Evolutionary conservation across 1,140 invertebrate species (phyloP), one percentile per base, ranked within the genome.

Genomic region (Euglossa dilemma): DNA sequence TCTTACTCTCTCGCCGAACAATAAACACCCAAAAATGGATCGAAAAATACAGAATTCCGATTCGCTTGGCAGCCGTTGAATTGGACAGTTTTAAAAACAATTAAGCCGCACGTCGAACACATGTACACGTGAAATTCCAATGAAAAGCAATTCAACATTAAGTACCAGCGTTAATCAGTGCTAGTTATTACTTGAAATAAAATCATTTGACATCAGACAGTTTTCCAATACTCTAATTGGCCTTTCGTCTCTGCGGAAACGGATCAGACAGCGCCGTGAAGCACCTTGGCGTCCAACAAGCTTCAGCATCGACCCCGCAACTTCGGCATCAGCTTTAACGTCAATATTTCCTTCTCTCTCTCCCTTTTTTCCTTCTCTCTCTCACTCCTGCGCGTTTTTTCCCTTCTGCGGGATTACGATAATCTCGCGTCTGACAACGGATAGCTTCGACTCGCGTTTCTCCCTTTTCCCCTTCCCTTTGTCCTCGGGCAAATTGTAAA

Each of bases 401-500:
- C 11, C 6, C 23, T 16, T 52, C 43, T 14, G 0, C 43, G 4
- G 25, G 43, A 75, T 81, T 75, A 66, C n/a, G 50, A 81, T 75
- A 74, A 81, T 66, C 79, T 52, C 23, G 12, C 11, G 12, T 23
- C n/a, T 16, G 23, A 14, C 43, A 45, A 47, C 11, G 23, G 52
- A 47, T 25, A 12, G 36, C 11, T 18, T 36, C 36, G 45, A 16
- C 18, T 25, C 20, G 2, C 23, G 20, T 73, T 25, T 45, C 8
- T 36, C 23, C 43, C 2, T 23, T 14, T 2, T 23, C 2, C 36
- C 4, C 9, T 50, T 8, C 4, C 3, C 56, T 67, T 67, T 28
- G 23, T 45, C 75, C 0, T 0, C 23, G 28, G 47, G 76, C 80
- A 76, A 87, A 80, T 83, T 75, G 66, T 57, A 59, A 75, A 83